phyloP scores from a whole-genome alignment of 2,888 invertebrate species.

The Thymelicus lineola region DNA sequence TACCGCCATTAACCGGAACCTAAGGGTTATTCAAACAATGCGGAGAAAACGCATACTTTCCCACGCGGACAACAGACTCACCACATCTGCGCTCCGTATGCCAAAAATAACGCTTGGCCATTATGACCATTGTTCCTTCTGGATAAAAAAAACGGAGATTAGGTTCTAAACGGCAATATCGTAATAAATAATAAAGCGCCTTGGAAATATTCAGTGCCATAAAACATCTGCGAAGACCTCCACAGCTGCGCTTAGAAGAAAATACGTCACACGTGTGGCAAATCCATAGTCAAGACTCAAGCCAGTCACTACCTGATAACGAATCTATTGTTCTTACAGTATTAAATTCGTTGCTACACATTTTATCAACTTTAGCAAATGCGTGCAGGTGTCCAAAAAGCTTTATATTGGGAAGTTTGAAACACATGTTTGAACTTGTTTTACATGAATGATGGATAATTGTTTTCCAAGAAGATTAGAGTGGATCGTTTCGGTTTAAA shows the following conservation, averaged over 20 bases:
- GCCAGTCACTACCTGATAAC: constrained; percentile 65
- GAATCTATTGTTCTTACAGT: constrained; percentile 46
- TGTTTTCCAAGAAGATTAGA: constrained; percentile 11
- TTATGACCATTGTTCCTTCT: constrained; percentile 80
- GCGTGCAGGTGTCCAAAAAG: constrained; percentile 62
- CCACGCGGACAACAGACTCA: constrained; percentile 66
- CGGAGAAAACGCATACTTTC: constrained; percentile 54
- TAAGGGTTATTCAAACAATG: constrained; percentile 30
- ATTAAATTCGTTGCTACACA: constrained; percentile 44
- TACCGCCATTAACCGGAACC: constrained; percentile 28
- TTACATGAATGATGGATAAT: constrained; percentile 23
- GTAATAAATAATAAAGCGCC: constrained; percentile 82
- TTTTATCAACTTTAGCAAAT: constrained; percentile 48
- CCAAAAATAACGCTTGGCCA: constrained; percentile 72
- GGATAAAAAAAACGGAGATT: constrained; percentile 81
- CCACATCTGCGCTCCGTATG: constrained; percentile 79
- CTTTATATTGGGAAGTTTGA: constrained; percentile 44
- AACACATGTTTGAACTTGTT: constrained; percentile 37
- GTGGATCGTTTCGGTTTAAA: not conserved
- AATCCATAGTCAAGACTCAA: constrained; percentile 63
- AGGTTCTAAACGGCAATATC: constrained; percentile 82
- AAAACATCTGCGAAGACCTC: constrained; percentile 82
- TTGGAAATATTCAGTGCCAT: constrained; percentile 81
- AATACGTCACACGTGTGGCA: constrained; percentile 80
- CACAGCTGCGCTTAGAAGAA: constrained; percentile 78